Base-by-base conservation (phyloP, 2,113 vertebrate genomes). In the Castor canadensis region DNA sequence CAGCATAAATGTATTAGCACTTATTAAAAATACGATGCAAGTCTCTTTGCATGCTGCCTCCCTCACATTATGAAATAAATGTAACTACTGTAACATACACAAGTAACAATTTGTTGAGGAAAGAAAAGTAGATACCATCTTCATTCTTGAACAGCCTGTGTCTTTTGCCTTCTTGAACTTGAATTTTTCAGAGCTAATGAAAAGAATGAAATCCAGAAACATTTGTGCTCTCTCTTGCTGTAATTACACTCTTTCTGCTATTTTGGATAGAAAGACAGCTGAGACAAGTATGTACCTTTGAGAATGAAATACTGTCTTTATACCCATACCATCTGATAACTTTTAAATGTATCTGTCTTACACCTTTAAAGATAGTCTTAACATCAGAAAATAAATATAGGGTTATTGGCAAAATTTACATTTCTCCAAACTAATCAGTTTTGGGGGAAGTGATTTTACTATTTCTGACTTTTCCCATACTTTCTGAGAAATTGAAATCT, bases 21-120 rank as follows among this genome's bases (percentile, higher is more conserved):
- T 98, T 94, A 96, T 98, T 97, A 97, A 97, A 97, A 96, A 92
- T 92, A 93, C 97, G 89, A 95, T 84, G 3, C 71, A 47, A 93
- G 82, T 94, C 76, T 97, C 86, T 86, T 96, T 92, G 77, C 60
- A 16, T 35, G 77, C 93, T 96, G 93, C 89, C 92, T 98, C 67
- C 93, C 89, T 94, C 97, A 28, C 5, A 64, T 92, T 92, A 73
- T 10, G 69, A 95, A 97, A 98, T 97, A 45, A 83, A 72, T n/a
- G 45, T 47, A 79, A 92, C 76, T 87, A 54, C 19, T 89, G 83
- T 47, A 95, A 87, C 97, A 89, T 89, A 58, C 45, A 73, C 47
- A 54, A 49, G 75, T 69, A 43, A 43, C 69, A 54, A 10, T 90
- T 0, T 20, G 12, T 1, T 26, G 16, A 84, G 49, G 71, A 79